Evolutionary conservation across 1,140 invertebrate genomes (phyloP), one percentile per base, ranked within the genome.

Genomic region (Macrosteles quadrilineatus): DNA sequence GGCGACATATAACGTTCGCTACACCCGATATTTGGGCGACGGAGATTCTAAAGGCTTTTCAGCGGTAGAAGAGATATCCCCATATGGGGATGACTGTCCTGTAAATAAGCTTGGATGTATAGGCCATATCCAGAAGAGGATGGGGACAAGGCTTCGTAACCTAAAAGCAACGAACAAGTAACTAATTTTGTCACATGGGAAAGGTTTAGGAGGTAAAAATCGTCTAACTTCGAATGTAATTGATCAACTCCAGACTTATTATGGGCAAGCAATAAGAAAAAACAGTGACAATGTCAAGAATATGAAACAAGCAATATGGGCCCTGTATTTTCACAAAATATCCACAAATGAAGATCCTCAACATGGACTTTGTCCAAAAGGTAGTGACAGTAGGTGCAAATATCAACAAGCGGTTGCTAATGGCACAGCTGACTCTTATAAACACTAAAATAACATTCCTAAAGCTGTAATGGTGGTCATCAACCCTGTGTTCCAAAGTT

Each of bases 371-470:
- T 79, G 77, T 66, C 75, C 75, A 11, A 59, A 57, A 50, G 78
- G 76, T 19, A 69, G 43, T 65, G 75, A 77, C 29, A 73, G 69
- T 3, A 79, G 76, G 77, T 78, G 77, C 55, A 69, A 72, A 40
- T 79, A 73, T 73, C 74, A 75, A 36, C 73, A 73, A 73, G 74
- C 73, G 57, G 30, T 27, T 25, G 72, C 69, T 36, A 71, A 63
- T 30, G 55, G 27, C 3, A 29, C 19, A 19, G 23, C 6, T 23
- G 9, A 3, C 11, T 27, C 11, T 12, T 59, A 59, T 11, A 11
- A 23, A 59, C 55, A 27, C 32, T 31, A 32, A 32, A 68, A 57
- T 14, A 68, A 27, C 45, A 53, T 36, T n/a, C 31, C 45, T 64
- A 21, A 31, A 32, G 21, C 67, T 32, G 30, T 32, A 19, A 40